phyloP scores from a whole-genome alignment of 2,113 vertebrate species.

The Psettodes erumei region DNA sequence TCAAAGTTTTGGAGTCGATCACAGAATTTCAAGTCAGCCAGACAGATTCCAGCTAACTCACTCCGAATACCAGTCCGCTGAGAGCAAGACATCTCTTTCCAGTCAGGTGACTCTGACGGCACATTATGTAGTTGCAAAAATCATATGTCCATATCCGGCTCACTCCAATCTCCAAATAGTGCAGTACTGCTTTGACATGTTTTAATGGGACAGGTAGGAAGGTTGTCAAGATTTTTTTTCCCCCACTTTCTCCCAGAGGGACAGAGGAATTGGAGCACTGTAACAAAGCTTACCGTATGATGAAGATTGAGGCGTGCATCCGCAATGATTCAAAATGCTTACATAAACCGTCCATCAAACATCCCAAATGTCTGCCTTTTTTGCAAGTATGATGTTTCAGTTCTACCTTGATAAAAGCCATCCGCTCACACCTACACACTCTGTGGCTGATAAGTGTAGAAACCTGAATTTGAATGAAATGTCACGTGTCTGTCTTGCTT shows the following conservation, averaged over 20 bases:
- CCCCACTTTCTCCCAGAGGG: conserved; percentile 3
- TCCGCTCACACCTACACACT: conserved; percentile 25
- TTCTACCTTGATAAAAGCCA: conserved; percentile 48
- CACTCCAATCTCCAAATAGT: conserved; percentile 29
- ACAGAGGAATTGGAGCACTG: conserved; percentile 13
- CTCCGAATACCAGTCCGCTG: conserved; percentile 26
- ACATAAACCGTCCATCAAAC: conserved; percentile 13
- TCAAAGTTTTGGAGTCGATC: conserved; percentile 53
- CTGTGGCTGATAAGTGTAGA: conserved; percentile 40
- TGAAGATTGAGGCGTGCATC: conserved; percentile 35
- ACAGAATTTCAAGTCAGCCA: conserved; percentile 55
- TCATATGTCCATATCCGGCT: conserved; percentile 19
- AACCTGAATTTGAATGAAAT: conserved; percentile 49
- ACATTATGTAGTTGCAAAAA: conserved; percentile 15
- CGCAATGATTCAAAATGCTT: neutral
- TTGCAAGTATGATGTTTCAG: conserved; percentile 29
- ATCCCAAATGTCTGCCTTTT: conserved; percentile 27
- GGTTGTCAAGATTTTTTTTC: conserved; percentile 2
- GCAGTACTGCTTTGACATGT: conserved; percentile 18
- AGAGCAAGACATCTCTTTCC: conserved; percentile 29
- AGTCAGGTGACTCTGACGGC: conserved; percentile 16
- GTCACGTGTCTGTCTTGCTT: conserved; percentile 48
- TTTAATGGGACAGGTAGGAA: conserved; percentile 18
- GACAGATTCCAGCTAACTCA: conserved; percentile 31
- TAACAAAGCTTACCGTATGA: conserved; percentile 13